Percentiles rank a stretch among this genome's conserved stretches.
Conservation (phyloP, 2,113 vertebrate species). For the Saimiri boliviensis region DNA sequence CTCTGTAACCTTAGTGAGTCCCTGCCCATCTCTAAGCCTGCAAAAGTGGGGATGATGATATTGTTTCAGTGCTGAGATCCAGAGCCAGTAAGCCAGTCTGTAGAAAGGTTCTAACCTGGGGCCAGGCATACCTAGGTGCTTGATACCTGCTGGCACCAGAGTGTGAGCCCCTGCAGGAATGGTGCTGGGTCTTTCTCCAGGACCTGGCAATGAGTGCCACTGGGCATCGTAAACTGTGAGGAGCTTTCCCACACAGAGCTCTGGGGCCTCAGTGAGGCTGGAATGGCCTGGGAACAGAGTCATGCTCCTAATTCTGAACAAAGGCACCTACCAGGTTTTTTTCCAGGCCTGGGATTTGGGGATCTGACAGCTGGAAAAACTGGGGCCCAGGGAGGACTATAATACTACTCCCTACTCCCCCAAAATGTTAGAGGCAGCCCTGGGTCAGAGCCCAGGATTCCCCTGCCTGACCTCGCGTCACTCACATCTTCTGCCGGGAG, state of each 20-base stretch:
- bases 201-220: too few species aligned
- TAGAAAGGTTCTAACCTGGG: background rate
- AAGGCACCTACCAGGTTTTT: background rate
- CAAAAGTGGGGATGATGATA: background rate
- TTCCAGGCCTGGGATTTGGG: background rate
- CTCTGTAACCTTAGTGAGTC: background rate
- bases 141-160: rapidly evolving
- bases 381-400: background rate
- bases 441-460: background rate
- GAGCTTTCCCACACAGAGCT: rapidly evolving
- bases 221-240: background rate
- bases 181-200: background rate
- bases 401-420: background rate
- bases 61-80: background rate
- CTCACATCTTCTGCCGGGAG: background rate
- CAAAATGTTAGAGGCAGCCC: background rate
- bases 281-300: background rate
- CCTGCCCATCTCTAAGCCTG: background rate
- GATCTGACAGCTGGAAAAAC: background rate
- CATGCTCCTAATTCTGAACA: background rate
- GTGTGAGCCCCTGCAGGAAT: background rate
- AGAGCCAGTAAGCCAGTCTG: background rate
- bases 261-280: rapidly evolving
- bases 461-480: background rate
- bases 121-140: background rate